A percentile compares a stretch with the other conserved stretches of the same genome.
Evolutionary conservation across 2,888 invertebrate species (phyloP).

Genomic region (Synanthedon tipuliformis): DNA sequence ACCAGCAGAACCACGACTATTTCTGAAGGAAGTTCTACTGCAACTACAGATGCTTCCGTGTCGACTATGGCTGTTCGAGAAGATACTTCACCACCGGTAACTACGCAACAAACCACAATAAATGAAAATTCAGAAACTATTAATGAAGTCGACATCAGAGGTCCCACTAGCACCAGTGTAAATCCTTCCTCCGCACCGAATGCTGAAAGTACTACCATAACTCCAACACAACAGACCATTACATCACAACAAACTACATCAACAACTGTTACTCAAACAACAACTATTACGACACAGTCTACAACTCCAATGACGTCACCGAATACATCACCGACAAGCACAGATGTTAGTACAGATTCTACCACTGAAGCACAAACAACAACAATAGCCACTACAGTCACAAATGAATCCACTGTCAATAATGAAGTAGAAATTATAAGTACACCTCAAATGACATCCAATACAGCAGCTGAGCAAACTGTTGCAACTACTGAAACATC

Average conservation of each 20-base stretch:
- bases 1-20: constrained; percentile 14
- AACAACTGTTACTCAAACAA: neutral
- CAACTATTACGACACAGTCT: neutral
- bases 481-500: constrained; percentile 10
- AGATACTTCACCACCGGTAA: constrained; percentile 20
- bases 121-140: neutral
- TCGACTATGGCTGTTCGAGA: constrained; percentile 20
- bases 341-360: constrained; percentile 12
- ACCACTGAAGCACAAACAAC: constrained; percentile 17
- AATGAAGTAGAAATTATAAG: constrained; percentile 24
- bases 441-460: constrained; percentile 7
- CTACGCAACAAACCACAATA: constrained; percentile 9
- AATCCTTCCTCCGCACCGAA: constrained; percentile 29
- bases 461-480: constrained; percentile 8
- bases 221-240: constrained; percentile 8
- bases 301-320: neutral
- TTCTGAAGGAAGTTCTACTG: constrained; percentile 11
- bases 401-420: constrained; percentile 22
- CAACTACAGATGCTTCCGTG: constrained; percentile 13
- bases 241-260: constrained; percentile 4
- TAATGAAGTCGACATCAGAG: constrained; percentile 6
- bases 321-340: constrained; percentile 8
- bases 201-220: constrained; percentile 23
- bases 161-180: constrained; percentile 15
- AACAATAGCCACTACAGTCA: constrained; percentile 12